Percentiles rank a stretch among this genome's conserved stretches.
Conservation (phyloP, 2,888 invertebrate genomes). For the Adelphocoris suturalis region DNA sequence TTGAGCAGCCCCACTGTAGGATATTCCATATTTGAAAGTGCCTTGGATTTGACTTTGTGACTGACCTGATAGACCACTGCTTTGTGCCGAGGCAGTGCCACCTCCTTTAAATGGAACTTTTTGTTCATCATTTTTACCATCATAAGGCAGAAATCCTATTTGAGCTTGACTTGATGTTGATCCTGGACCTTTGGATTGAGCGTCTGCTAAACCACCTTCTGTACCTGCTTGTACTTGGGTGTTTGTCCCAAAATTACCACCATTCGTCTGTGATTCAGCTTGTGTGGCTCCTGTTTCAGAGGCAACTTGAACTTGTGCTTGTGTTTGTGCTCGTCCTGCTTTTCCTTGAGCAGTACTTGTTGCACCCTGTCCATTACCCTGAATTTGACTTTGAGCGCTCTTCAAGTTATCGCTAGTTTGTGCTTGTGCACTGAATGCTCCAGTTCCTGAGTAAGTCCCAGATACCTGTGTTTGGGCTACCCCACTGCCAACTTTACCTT, state of each 20-base stretch:
- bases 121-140: constrained; percentile 81
- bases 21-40: constrained; percentile 88
- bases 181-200: constrained; percentile 90
- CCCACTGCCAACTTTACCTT: constrained; percentile 87
- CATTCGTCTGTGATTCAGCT: constrained; percentile 87
- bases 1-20: constrained; percentile 90
- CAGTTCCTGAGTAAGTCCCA: constrained; percentile 88
- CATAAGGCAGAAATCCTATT: constrained; percentile 90
- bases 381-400: constrained; percentile 76
- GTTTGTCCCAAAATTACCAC: constrained; percentile 87
- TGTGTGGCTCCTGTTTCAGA: constrained; percentile 88
- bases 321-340: constrained; percentile 87
- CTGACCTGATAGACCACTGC: constrained; percentile 87
- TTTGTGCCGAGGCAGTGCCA: constrained; percentile 89
- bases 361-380: constrained; percentile 82
- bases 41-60: constrained; percentile 91
- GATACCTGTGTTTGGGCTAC: constrained; percentile 89
- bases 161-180: constrained; percentile 93
- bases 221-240: constrained; percentile 89
- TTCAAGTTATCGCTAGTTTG: constrained; percentile 76
- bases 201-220: constrained; percentile 91
- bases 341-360: constrained; percentile 88
- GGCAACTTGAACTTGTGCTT: constrained; percentile 89
- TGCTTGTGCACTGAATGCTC: constrained; percentile 86
- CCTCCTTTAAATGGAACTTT: constrained; percentile 85